Base-by-base conservation (phyloP, 2,113 vertebrate species). In the Callithrix jacchus region DNA sequence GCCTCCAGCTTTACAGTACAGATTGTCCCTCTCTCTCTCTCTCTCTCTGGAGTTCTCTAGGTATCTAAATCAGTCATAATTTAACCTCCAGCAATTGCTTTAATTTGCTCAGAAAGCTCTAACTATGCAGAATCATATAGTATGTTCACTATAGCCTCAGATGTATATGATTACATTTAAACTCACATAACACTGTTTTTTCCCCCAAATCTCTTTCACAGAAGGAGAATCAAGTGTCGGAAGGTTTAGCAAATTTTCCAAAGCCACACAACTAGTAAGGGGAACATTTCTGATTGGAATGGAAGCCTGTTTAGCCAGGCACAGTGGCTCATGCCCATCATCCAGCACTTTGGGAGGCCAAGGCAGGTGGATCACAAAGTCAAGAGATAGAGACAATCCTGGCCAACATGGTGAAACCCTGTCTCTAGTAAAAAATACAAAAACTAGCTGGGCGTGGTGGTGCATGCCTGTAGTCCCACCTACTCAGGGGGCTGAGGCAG, bases 141-240 rank as follows among this genome's bases (percentile, higher is more conserved):
- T 85, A 81, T 56, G 81, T 92, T 86, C 54, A 81, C 20, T 79
- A 45, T 12, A 52, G 42, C 17, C n/a, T 42, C 58, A 83, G 56
- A 88, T 45, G 77, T 3, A 58, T 61, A 86, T 90, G 74, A 81
- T 86, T 90, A 81, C 47, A 80, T 66, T 89, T 56, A 79, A 93
- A 35, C 35, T 32, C 68, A n/a, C 0, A 1, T 18, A 92, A 77
- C 6, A 56, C 37, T 80, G 5, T 66, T 94, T 76, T 94, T 76
- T 58, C 12, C 61, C 58, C 71, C 23, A 17, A 73, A 87, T 68
- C 20, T 81, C 30, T 76, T 61, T 86, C 85, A 87, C 25, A 70
- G n/a, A 86, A 89, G 35, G 30, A 27, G 9, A 80, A 42, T 64
- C 61, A 18, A 80, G 14, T 32, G 11, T 81, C 27, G 92, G 73